Evolutionary conservation across 1,140 invertebrate species (phyloP).

Genomic region (Coelopa frigida): DNA sequence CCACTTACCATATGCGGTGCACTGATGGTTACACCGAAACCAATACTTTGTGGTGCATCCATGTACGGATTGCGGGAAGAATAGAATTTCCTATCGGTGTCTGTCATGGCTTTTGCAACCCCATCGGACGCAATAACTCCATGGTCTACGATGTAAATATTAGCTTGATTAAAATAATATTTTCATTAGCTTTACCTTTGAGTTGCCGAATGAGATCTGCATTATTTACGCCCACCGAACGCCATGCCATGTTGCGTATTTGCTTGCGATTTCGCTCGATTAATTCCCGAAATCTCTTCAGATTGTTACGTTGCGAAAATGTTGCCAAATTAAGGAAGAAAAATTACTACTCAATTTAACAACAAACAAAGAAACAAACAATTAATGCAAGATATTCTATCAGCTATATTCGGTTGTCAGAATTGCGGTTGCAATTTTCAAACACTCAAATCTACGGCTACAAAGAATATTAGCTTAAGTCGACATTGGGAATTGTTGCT

Average conservation of each 20-base stretch:
- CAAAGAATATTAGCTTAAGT: too few relatives aligned
- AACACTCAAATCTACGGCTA: too few relatives aligned
- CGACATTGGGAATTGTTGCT: too few relatives aligned
- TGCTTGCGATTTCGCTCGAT: too few relatives aligned
- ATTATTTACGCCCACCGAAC: slow-evolving; percentile 78
- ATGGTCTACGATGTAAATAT: slow-evolving; percentile 57
- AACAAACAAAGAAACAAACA: too few relatives aligned
- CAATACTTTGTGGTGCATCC: slow-evolving; percentile 84
- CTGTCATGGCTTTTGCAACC: slow-evolving; percentile 77
- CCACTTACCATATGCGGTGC: slow-evolving; percentile 91
- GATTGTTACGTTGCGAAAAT: too few relatives aligned
- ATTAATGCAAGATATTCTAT: too few relatives aligned
- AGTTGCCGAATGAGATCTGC: slow-evolving; percentile 77
- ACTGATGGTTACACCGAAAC: slow-evolving; percentile 89
- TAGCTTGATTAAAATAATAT: slow-evolving; percentile 12
- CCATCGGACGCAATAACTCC: slow-evolving; percentile 71
- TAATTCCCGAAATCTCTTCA: too few relatives aligned
- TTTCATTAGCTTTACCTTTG: slow-evolving; percentile 55
- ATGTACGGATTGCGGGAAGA: slow-evolving; percentile 60
- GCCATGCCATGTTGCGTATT: slow-evolving; percentile 63
- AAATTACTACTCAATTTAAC: too few relatives aligned
- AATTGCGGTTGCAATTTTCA: too few relatives aligned
- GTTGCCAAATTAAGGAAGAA: too few relatives aligned
- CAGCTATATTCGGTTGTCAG: too few relatives aligned
- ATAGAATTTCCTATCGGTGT: slow-evolving; percentile 77